Conservation (phyloP, 2,888 invertebrate genomes). For the Amblyjoppa fuscipennis region DNA sequence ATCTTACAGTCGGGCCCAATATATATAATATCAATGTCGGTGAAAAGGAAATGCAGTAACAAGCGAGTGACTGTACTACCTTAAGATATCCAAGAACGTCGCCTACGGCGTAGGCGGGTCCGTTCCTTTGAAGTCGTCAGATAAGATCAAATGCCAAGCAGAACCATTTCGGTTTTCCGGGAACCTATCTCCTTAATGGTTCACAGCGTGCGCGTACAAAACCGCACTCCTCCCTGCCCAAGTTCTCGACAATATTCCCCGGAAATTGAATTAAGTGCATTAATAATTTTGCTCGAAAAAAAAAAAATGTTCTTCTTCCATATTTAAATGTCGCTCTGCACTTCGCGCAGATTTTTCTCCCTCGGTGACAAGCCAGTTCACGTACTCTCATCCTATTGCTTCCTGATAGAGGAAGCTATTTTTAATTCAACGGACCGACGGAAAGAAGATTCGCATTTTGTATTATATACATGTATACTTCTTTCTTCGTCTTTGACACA, state of each 20-base stretch:
- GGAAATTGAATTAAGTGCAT: conserved; percentile 8
- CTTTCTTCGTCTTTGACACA: conserved; percentile 5
- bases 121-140: background rate
- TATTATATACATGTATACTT: conserved; percentile 3
- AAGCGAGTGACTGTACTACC: background rate
- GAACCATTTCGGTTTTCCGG: background rate
- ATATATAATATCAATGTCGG: background rate
- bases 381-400: no score
- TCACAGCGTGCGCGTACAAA: background rate
- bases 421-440: background rate
- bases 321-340: background rate
- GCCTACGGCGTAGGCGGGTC: background rate
- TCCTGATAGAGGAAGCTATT: background rate
- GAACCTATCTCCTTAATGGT: background rate
- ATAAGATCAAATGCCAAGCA: background rate
- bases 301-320: background rate
- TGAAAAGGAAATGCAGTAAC: background rate
- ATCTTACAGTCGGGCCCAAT: background rate
- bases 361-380: no score
- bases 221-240: background rate
- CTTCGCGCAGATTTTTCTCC: background rate
- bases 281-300: background rate
- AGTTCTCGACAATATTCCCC: conserved; percentile 6
- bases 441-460: background rate
- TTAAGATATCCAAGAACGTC: background rate